Conservation (phyloP, 2,113 vertebrate genomes). For the Brachyhypopomus gauderio region DNA sequence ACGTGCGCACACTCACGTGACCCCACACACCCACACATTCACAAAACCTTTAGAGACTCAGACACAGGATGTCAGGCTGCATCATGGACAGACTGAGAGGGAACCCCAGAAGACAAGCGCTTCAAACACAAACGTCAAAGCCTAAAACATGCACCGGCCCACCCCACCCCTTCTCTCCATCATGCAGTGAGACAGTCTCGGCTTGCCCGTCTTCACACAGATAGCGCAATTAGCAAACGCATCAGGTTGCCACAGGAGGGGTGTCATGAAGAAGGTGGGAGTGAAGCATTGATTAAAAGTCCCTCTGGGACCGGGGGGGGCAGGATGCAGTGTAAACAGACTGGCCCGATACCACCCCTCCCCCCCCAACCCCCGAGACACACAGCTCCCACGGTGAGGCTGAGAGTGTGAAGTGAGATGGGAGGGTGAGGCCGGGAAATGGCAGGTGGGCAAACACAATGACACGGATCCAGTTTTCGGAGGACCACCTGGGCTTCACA, state of each 20-base stretch:
- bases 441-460: conserved; percentile 45
- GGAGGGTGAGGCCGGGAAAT: neutral
- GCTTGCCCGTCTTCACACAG: conserved; percentile 26
- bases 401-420: conserved; percentile 40
- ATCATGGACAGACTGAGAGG: conserved; percentile 15
- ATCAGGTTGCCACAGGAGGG: conserved; percentile 37
- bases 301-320: conserved; percentile 24
- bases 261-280: conserved; percentile 32
- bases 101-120: conserved; percentile 32
- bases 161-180: neutral
- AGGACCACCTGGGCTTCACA: neutral
- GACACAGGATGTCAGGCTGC: conserved; percentile 39
- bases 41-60: conserved; percentile 32
- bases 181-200: conserved; percentile 18
- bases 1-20: neutral
- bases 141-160: conserved; percentile 23
- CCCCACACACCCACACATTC: conserved; percentile 4
- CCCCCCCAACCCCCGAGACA: conserved; percentile 36
- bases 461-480: conserved; percentile 38
- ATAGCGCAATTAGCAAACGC: conserved; percentile 48
- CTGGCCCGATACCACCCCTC: conserved; percentile 40
- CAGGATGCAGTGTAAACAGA: conserved; percentile 41
- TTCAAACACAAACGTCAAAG: conserved; percentile 42
- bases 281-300: conserved; percentile 45
- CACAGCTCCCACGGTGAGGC: conserved; percentile 36